Base-by-base conservation (phyloP, 2,797 vertebrate genomes). In the Pangasius mekongensis region DNA sequence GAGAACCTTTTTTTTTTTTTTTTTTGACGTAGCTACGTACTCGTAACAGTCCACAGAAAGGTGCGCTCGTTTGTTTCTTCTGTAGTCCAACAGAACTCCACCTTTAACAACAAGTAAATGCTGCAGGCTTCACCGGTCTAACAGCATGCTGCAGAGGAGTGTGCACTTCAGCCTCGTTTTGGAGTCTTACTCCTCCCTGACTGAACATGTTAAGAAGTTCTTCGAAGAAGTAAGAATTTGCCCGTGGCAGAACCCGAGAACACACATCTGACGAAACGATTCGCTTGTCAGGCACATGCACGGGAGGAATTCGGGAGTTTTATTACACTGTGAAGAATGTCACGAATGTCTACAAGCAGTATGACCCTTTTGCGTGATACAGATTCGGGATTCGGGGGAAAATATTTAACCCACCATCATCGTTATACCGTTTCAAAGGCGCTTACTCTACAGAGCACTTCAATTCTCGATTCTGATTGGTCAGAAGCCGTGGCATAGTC, bases 61-160 rank as follows among this genome's bases (percentile, higher is more conserved):
- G 16, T 77, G 47, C 5, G 13, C 16, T 8, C 30, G 16, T 39
- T 39, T 39, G 39, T 39, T 39, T 39, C 39, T 39, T 39, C 39
- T 39, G 39, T 78, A 9, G 20, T 36, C 5, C 20, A 60, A 5
- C 33, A 43, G 5, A 14, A 58, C 54, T 81, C 54, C 77, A 81
- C 77, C 30, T 58, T 81, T 11, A 81, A 39, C 54, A 11, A 3
- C 30, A 58, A 60, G 13, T 22, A 58, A 39, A 24, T 5, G 56
- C 78, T 39, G 33, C 78, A 82, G 33, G 33, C 56, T 82, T 82
- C 78, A 81, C 54, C 54, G 54, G 30, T 81, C 54, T 20, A 58
- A 30, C 77, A 22, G 54, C 77, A 36, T 58, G 77, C 77, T 58
- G 20, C 30, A 78, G 76, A 78, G 6, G 11, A 13, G 71, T 18